Evolutionary conservation across 1,140 invertebrate genomes (phyloP), one percentile per base, ranked within the genome.

Genomic region (Penaeus vannamei): DNA sequence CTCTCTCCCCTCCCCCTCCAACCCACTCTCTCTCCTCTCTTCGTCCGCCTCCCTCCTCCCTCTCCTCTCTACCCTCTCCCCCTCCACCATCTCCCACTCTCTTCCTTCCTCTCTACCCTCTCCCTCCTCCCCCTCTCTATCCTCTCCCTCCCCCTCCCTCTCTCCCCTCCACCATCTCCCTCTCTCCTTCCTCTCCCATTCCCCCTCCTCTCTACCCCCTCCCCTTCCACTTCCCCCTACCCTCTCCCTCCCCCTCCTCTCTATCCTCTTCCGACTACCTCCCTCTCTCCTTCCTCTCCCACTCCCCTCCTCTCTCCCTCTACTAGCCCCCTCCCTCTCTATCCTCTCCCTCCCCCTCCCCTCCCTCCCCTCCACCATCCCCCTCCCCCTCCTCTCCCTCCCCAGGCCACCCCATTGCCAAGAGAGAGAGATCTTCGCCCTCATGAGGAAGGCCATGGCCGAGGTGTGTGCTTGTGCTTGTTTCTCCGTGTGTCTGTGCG

Each of bases 241-340:
- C 59, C 2, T 82, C 5, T 5, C 2, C 29, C 7, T 29, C 1
- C 60, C 36, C 26, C 53, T 19, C 0, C 42, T 32, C 59, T 29
- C 10, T 2, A 23, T 20, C 53, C 26, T 8, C 1, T 22, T 36
- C 36, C 22, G 0, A 2, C 36, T 32, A 3, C 14, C 46, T 60
- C 60, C 10, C 60, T 0, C 81, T 64, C 62, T 17, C 62, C 62
- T 29, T 17, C 20, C 32, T 32, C 20, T 17, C 29, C 76, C 62
- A 17, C 62, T 64, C 62, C 62, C 17, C 62, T n/a, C 62, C 26
- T 46, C 10, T 22, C 29, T 29, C 10, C 53, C 10, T 14, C 0
- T 59, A 14, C 81, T 61, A 46, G 62, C 82, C 17, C 60, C 53
- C 60, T 29, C 66, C 82, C 36, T 62, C n/a, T 62, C 66, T 62